Percentiles rank a stretch among this genome's conserved stretches.
Conservation (phyloP, 2,113 vertebrate species). For the Hiodon tergisus region DNA sequence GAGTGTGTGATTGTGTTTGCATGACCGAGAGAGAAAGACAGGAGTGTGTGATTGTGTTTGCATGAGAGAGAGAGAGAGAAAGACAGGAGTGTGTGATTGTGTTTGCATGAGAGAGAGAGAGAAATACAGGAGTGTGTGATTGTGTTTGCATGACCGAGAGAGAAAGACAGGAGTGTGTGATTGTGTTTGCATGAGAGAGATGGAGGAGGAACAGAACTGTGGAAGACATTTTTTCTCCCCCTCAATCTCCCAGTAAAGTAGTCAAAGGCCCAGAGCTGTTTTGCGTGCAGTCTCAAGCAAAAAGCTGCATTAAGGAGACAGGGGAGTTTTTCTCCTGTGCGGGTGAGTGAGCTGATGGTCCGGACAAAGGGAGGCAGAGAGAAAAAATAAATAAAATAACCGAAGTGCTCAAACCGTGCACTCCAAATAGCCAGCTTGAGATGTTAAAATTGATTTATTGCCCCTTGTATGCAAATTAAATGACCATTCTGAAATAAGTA, state of each 20-base stretch:
- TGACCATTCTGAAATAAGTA: neutral
- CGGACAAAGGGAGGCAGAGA: conserved; percentile 20
- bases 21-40: no score
- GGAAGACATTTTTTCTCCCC: neutral
- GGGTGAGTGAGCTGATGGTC: conserved; percentile 39
- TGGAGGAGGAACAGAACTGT: neutral
- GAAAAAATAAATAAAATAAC: neutral
- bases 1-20: no score
- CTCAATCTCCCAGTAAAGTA: conserved; percentile 14
- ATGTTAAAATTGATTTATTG: neutral
- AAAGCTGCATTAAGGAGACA: conserved; percentile 48
- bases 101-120: neutral
- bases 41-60: neutral
- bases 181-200: no score
- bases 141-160: no score
- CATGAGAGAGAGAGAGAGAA: neutral
- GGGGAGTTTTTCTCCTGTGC: conserved; percentile 35
- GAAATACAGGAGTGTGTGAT: no score
- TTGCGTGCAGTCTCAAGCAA: conserved; percentile 52
- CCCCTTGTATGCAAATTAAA: neutral
- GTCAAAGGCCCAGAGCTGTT: conserved; percentile 47
- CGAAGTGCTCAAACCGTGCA: neutral
- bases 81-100: neutral
- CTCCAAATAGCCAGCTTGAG: conserved; percentile 9
- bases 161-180: no score